Percentiles rank a stretch among this genome's conserved stretches.
phyloP scores from a whole-genome alignment of 2,797 vertebrate species.

The Scleropages formosus region DNA sequence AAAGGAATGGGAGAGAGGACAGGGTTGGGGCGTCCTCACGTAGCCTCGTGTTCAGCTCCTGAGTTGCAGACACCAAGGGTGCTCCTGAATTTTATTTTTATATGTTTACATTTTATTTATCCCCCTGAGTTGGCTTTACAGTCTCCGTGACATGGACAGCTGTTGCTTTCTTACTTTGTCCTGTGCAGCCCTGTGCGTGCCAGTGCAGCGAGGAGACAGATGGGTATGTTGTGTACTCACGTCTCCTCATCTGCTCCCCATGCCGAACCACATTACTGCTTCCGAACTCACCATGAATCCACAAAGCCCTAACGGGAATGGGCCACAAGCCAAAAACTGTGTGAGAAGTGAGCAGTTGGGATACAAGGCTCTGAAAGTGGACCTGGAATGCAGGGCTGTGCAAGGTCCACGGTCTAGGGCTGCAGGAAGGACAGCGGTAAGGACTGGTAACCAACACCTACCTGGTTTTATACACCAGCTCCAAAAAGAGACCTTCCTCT shows the following conservation, averaged over 20 bases:
- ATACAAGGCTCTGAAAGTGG: not conserved
- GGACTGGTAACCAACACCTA: not conserved
- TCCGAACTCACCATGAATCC: constrained; percentile 28
- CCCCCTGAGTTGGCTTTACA: constrained; percentile 16
- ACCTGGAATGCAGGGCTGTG: not conserved
- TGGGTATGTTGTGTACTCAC: no score
- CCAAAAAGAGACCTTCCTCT: constrained; percentile 15
- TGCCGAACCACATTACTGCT: not conserved
- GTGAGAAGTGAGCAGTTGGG: constrained; percentile 30
- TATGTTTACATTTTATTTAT: constrained; percentile 60
- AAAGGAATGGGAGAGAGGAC: constrained; percentile 14
- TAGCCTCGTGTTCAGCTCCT: constrained; percentile 44
- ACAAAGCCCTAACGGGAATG: constrained; percentile 38
- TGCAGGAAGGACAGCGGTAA: not conserved
- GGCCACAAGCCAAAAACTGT: constrained; percentile 41
- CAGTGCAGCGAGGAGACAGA: constrained; percentile 25
- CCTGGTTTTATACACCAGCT: not conserved
- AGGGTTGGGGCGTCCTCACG: constrained; percentile 34
- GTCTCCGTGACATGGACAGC: constrained; percentile 19
- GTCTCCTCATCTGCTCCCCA: constrained; percentile 36
- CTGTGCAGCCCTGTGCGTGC: constrained; percentile 35
- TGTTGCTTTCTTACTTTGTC: constrained; percentile 28
- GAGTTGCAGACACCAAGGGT: constrained; percentile 39
- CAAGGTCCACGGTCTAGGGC: not conserved
- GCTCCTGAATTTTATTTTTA: constrained; percentile 75